Conservation (phyloP, 2,888 invertebrate species). For the Toxonevra muliebris region DNA sequence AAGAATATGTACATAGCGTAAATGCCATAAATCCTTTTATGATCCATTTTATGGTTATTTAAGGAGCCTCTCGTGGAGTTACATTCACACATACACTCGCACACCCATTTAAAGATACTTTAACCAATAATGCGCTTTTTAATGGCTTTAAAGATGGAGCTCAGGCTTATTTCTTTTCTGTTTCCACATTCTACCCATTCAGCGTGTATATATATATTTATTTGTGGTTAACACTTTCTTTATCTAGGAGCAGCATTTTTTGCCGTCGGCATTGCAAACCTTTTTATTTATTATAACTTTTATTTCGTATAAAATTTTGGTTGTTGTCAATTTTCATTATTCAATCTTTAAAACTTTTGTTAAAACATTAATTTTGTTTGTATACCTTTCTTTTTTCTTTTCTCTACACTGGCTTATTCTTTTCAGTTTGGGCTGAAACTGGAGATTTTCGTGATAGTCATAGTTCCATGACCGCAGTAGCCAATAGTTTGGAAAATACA, state of each 20-base stretch:
- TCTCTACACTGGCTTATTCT: conserved; percentile 59
- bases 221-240: conserved; percentile 17
- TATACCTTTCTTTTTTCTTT: conserved; percentile 30
- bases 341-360: conserved; percentile 39
- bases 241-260: not conserved
- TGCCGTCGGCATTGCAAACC: not conserved
- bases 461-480: conserved; percentile 73
- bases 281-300: not conserved
- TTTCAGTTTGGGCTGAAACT: conserved; percentile 89
- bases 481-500: conserved; percentile 72
- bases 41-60: conserved; percentile 58
- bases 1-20: conserved; percentile 32
- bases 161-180: not conserved
- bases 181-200: not conserved
- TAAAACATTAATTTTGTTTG: conserved; percentile 57
- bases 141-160: conserved; percentile 27
- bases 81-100: conserved; percentile 9
- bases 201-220: not conserved
- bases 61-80: conserved; percentile 47
- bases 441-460: conserved; percentile 89
- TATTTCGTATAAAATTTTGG: too few relatives aligned
- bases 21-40: conserved; percentile 63
- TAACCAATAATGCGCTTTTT: conserved; percentile 37
- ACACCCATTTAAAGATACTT: conserved; percentile 19
- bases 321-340: conserved; percentile 20